A percentile compares a stretch with the other conserved stretches of the same genome.
phyloP scores from a whole-genome alignment of 2,113 vertebrate species.

The Mobula hypostoma region DNA sequence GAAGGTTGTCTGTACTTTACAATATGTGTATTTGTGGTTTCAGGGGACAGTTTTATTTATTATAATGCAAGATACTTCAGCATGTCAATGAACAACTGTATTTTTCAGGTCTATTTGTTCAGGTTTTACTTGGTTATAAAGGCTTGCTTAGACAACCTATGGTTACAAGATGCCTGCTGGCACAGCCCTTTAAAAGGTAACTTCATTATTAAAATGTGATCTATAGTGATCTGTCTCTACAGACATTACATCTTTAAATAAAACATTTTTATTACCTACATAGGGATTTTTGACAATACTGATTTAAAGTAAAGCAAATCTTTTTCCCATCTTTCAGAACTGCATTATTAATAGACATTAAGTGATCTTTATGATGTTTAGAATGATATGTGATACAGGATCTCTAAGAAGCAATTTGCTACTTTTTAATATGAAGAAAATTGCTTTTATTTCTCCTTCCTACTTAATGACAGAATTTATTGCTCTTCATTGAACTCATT shows the following conservation, averaged over 20 bases:
- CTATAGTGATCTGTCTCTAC: background rate
- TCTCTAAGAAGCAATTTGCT: slow-evolving; percentile 21
- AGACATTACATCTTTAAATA: background rate
- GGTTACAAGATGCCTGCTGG: background rate
- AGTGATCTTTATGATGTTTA: slow-evolving; percentile 19
- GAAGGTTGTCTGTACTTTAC: background rate
- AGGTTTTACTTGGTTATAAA: background rate
- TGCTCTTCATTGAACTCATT: slow-evolving; percentile 15
- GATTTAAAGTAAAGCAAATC: slow-evolving; percentile 23
- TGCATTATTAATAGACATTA: slow-evolving; percentile 24
- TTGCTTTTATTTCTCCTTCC: slow-evolving; percentile 7
- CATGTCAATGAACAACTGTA: background rate
- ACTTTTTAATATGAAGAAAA: slow-evolving; percentile 27
- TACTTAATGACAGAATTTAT: slow-evolving; percentile 26
- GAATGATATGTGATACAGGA: background rate
- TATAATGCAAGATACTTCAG: background rate
- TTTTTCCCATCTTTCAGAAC: slow-evolving; percentile 23
- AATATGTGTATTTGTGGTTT: background rate
- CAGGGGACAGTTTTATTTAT: background rate
- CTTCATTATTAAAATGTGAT: background rate
- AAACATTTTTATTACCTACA: background rate
- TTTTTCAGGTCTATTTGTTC: background rate
- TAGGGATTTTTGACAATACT: background rate
- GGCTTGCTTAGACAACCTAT: background rate
- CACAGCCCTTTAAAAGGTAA: background rate